Evolutionary conservation across 2,797 vertebrate species (phyloP).

Genomic region (Sebastes goodei): DNA sequence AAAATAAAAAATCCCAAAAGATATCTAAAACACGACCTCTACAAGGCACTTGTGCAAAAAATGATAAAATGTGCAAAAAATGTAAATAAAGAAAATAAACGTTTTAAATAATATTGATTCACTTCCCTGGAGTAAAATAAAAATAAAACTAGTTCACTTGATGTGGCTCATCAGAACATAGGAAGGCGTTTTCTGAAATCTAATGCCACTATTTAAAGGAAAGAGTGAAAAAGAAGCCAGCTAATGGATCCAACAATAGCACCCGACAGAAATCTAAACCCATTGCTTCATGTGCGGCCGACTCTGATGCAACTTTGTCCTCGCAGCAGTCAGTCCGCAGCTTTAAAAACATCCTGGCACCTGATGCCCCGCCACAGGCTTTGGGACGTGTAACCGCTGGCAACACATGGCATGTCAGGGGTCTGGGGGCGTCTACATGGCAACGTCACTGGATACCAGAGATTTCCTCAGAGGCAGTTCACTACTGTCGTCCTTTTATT

Average conservation of each 20-base stretch:
- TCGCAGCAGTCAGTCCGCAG: slow-evolving; percentile 23
- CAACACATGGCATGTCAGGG: slow-evolving; percentile 33
- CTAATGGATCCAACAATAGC: not conserved
- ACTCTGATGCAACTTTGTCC: slow-evolving; percentile 11
- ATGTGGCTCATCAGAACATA: slow-evolving; percentile 1
- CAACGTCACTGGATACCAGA: slow-evolving; percentile 43
- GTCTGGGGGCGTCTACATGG: slow-evolving; percentile 39
- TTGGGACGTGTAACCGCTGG: slow-evolving; percentile 33
- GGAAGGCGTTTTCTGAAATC: not conserved
- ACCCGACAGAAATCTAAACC: slow-evolving; percentile 13
- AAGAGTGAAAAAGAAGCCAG: not conserved
- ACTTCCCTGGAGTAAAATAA: slow-evolving; percentile 25
- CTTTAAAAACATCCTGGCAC: slow-evolving; percentile 56
- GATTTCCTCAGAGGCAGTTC: slow-evolving; percentile 39
- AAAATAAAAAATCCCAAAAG: not conserved
- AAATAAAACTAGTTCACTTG: slow-evolving; percentile 14
- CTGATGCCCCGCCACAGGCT: slow-evolving; percentile 36
- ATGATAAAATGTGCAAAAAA: slow-evolving; percentile 50
- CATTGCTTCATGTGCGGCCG: not conserved
- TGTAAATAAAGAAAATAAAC: slow-evolving; percentile 7
- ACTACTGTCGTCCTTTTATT: not conserved
- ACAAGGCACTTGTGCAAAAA: slow-evolving; percentile 53
- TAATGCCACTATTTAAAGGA: not conserved
- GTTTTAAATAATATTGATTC: slow-evolving; percentile 44
- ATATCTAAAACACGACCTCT: slow-evolving; percentile 22